Base-by-base conservation (phyloP, 64 coral and sea anemone species). In the Actinia tenebrosa region DNA sequence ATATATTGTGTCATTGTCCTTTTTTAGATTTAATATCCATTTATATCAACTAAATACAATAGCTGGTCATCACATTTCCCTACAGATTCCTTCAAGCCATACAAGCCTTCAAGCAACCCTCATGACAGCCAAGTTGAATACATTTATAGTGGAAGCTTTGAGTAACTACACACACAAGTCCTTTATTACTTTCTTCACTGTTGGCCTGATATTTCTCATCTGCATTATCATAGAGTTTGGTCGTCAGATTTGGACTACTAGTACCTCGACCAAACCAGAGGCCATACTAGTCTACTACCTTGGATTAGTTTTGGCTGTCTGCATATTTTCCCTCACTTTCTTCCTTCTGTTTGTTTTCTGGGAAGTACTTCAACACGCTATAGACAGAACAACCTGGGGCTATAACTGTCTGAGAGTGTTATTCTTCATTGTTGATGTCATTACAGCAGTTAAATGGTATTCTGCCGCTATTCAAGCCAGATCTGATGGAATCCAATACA, bases 121-220 rank as follows among this genome's bases (percentile, higher is more conserved):
- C 64, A 4, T 69, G 9, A 75, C 25, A 30, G 11, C 69, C 69
- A 30, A 30, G 26, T 42, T 42, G 10, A 10, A 30, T 4, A 42
- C 26, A 15, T n/a, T 25, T 5, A n/a, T 75, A 1, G 10, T 43
- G 69, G 69, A 27, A 75, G 10, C 25, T 15, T 75, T 75, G 42
- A 75, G 69, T 10, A 75, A 75, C 69, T 75, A 75, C 26, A 75
- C 69, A 10, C 69, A 75, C 69, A 75, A 75, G 25, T 75, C 69
- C 69, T 75, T 75, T 26, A 75, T 75, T 42, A 42, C 26, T 26
- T 75, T 75, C 69, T 75, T 75, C 69, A 75, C 69, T 27, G 15
- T 75, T 30, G 26, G 69, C 69, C 26, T 75, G 11, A 75, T 75
- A 14, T 75, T 75, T 75, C 7, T 75, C 26, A 14, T 75, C 23